Conservation (phyloP, 2,113 vertebrate species). For the Xyliphius kryptos region DNA sequence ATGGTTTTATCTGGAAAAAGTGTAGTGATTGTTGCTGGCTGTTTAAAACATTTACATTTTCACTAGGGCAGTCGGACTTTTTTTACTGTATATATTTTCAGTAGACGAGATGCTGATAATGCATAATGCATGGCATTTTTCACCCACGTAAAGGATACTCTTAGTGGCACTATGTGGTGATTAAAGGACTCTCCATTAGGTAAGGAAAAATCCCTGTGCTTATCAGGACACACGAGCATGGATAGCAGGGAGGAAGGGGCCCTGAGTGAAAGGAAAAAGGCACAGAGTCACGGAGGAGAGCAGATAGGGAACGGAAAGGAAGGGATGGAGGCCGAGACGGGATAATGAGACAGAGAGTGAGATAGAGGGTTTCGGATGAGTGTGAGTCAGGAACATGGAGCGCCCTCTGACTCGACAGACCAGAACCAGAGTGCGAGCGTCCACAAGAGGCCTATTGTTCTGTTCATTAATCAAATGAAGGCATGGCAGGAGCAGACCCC, state of each 20-base stretch:
- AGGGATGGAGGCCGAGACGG: slow-evolving; percentile 18
- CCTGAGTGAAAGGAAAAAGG: slow-evolving; percentile 20
- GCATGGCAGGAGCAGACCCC: neutral
- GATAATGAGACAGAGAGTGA: slow-evolving; percentile 27
- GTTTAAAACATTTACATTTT: too few species aligned
- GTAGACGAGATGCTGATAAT: slow-evolving; percentile 1
- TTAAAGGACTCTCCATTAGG: slow-evolving; percentile 27
- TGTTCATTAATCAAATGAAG: slow-evolving; percentile 11
- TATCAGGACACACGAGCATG: slow-evolving; percentile 30
- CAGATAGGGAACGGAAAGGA: slow-evolving; percentile 18
- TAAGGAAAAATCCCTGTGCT: slow-evolving; percentile 11
- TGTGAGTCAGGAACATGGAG: slow-evolving; percentile 30
- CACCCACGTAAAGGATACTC: slow-evolving; percentile 11
- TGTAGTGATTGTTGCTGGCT: neutral
- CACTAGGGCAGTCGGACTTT: neutral
- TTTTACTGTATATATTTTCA: slow-evolving; percentile 18
- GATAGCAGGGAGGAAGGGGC: slow-evolving; percentile 14
- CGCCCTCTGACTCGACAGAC: slow-evolving; percentile 15
- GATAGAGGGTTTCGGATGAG: slow-evolving; percentile 31
- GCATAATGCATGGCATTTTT: slow-evolving; percentile 23
- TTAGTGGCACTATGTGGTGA: slow-evolving; percentile 14
- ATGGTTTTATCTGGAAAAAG: neutral
- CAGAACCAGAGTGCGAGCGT: slow-evolving; percentile 18
- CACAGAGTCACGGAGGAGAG: neutral
- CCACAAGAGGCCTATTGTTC: slow-evolving; percentile 33